Evolutionary conservation across 2,797 vertebrate species (phyloP), one percentile per base, ranked within the genome.

Genomic region (Knipowitschia caucasica): DNA sequence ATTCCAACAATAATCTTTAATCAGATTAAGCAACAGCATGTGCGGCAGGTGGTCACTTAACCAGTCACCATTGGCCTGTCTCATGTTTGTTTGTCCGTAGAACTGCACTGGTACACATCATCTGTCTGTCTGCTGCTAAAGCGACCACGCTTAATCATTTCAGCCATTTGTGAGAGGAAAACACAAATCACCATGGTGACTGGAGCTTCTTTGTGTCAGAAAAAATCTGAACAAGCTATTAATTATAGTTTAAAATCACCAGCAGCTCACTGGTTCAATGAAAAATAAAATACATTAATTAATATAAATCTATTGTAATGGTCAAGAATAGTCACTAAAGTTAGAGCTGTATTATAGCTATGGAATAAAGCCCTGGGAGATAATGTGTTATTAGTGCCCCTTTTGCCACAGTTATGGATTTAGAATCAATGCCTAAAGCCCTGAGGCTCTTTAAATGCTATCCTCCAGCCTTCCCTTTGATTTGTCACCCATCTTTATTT

Each of bases 11-110:
- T 5, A 3, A 4, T 20, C 8, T 9, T 62, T 75, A 44, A 42
- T 27, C 21, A 57, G 53, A 56, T 59, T 59, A 58, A 73, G 62
- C 70, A 49, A 38, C 12, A 40, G 39, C 66, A 60, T 71, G 29
- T 60, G 60, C 72, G 67, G 67, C 62, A 69, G 71, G 66, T 59
- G 42, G 27, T 63, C 73, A 74, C 56, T 60, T 55, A 5, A 76
- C 75, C 77, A 73, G 64, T 24, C 61, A 72, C 45, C 53, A 75
- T 71, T 62, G 71, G 62, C n/a, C 10, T 36, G 50, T 57, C 62
- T 53, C 53, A 18, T 74, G 73, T 73, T 77, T 81, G 75, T 82
- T 81, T 83, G 66, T 62, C 65, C 70, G 67, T 50, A 50, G 69
- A 75, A 58, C 47, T 51, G 68, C n/a, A 51, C 73, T 67, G 71